Percentiles rank a stretch among this genome's conserved stretches.
phyloP scores from a whole-genome alignment of 2,797 vertebrate genomes.

The Galaxias olidus region DNA sequence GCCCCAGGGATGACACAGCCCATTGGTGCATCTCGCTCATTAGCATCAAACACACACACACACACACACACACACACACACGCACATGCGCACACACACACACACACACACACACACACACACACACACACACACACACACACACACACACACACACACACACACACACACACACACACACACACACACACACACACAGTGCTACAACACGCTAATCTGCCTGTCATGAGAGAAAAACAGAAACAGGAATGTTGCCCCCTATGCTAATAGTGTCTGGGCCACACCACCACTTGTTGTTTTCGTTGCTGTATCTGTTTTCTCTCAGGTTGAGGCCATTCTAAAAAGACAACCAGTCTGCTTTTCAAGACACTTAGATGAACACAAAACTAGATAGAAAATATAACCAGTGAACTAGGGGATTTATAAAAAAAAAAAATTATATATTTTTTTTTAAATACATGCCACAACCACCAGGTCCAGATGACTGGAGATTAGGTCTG shows the following conservation, averaged over 20 bases:
- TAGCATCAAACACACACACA: conserved; percentile 84
- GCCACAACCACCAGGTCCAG: too few species aligned
- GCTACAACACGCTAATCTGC: conserved; percentile 73
- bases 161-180: conserved; percentile 75
- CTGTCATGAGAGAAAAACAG: conserved; percentile 84
- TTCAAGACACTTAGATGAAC: too few species aligned
- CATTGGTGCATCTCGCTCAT: conserved; percentile 91
- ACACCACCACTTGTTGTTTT: conserved; percentile 75
- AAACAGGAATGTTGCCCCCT: conserved; percentile 77
- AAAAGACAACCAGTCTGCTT: too few species aligned
- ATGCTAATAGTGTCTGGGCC: conserved; percentile 65
- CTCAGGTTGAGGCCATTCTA: too few species aligned
- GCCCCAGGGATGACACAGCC: conserved; percentile 84
- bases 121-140: conserved; percentile 74
- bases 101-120: conserved; percentile 76
- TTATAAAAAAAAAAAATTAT: too few species aligned
- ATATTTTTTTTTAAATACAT: too few species aligned
- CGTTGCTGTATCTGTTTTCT: background rate
- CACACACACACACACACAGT: conserved; percentile 76
- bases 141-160: conserved; percentile 78
- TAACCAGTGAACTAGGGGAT: too few species aligned
- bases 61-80: conserved; percentile 73
- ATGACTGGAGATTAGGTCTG: conserved; percentile 3
- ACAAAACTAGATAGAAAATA: too few species aligned
- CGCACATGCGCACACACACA: conserved; percentile 76